Base-by-base conservation (phyloP, 2,797 vertebrate genomes). In the Rhinatrema bivittatum region DNA sequence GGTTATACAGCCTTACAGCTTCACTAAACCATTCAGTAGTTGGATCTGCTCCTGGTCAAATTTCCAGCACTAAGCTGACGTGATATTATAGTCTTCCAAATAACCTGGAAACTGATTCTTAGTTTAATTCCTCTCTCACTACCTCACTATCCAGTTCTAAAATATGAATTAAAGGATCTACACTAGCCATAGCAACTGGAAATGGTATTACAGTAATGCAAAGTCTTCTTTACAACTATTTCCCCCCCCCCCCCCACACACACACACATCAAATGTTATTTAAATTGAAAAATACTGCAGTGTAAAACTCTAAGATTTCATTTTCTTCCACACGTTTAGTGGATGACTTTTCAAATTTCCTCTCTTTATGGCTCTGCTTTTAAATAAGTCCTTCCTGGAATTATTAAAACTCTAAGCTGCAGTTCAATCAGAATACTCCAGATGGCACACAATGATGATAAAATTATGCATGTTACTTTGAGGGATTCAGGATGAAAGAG, bases 361-460 rank as follows among this genome's bases (percentile, higher is more conserved):
- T 29, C 12, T 68, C 62, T 57, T 32, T 56, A 39, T 44, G 39
- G 37, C 35, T 43, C 40, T 30, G 9, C 54, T 55, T 69, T 63
- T 68, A 63, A 69, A 68, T 61, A 58, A 48, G 36, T 45, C 32
- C 53, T 46, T 58, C 64, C 46, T 46, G 59, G 56, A 56, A 51
- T 61, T 42, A 54, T 57, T 60, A 35, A 67, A 23, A 50, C 65
- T 69, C 66, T 46, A n/a, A 73, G 63, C 46, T 82, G 76, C 69
- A 80, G 57, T 82, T 80, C 56, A 64, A 56, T 60, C 52, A 72
- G 22, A 35, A 48, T 33, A 54, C 79, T 85, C 71, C 79, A 85
- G 81, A 81, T 85, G 78, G 83, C 81, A 78, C 52, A 75, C 68
- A 54, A 27, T 45, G 69, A 80, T 70, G 79, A 73, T 64, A 51